phyloP scores from a whole-genome alignment of 1,140 invertebrate species.

The Neodiprion virginianus region DNA sequence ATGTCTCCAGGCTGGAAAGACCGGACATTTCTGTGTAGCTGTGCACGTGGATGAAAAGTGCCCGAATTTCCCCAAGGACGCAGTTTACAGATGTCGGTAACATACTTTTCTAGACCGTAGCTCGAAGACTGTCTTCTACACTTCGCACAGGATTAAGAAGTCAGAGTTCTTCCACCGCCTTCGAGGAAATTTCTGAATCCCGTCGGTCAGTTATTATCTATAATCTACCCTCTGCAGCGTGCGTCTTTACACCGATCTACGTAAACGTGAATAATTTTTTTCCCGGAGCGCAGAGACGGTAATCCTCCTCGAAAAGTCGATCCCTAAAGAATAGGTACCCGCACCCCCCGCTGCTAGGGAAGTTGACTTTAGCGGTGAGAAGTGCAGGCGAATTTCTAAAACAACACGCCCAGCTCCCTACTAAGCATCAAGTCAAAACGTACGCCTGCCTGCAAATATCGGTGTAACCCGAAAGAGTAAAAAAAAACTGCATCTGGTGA shows the following conservation, averaged over 20 bases:
- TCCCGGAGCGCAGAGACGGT: background rate
- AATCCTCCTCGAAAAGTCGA: background rate
- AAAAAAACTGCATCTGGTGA: too few species aligned
- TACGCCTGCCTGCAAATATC: background rate
- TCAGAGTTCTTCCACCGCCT: background rate
- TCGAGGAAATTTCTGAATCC: background rate
- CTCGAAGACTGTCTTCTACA: too few species aligned
- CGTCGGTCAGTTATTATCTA: too few species aligned
- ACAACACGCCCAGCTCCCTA: background rate
- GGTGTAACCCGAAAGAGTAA: background rate
- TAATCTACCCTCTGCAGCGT: background rate
- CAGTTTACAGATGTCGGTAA: too few species aligned
- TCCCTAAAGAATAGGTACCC: background rate
- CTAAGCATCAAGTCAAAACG: background rate
- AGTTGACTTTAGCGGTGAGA: background rate
- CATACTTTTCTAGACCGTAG: too few species aligned
- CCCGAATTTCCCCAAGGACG: too few species aligned
- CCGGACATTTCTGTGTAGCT: too few species aligned
- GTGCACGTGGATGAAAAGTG: too few species aligned
- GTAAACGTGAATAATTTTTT: background rate
- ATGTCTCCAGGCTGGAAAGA: too few species aligned
- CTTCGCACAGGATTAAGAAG: background rate
- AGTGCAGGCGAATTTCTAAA: background rate
- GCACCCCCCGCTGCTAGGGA: background rate
- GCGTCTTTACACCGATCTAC: background rate